Percentiles rank a stretch among this genome's conserved stretches.
Evolutionary conservation across 2,797 vertebrate genomes (phyloP).

Genomic region (Steatocranus sp.): DNA sequence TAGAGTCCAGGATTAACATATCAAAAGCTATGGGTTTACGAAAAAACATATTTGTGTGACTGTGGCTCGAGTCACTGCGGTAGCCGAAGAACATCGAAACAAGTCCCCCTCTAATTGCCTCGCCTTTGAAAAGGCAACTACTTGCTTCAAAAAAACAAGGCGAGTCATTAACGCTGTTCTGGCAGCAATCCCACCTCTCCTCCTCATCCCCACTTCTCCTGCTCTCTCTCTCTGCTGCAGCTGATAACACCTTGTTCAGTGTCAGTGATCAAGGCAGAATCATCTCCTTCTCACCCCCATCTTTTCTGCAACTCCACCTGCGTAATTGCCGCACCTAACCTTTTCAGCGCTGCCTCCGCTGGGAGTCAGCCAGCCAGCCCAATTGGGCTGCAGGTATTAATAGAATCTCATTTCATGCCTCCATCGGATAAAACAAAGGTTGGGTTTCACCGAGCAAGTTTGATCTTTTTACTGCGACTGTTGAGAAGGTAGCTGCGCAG

Average conservation of each 20-base stretch:
- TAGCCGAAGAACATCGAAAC: conserved; percentile 53
- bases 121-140: conserved; percentile 67
- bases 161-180: conserved; percentile 71
- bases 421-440: conserved; percentile 81
- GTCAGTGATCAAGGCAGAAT: conserved; percentile 67
- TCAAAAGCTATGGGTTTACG: neutral
- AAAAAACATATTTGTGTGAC: neutral
- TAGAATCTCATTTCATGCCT: conserved; percentile 80
- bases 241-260: conserved; percentile 69
- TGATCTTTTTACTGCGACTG: conserved; percentile 74
- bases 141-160: conserved; percentile 66
- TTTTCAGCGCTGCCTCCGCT: conserved; percentile 75
- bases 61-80: conserved; percentile 28
- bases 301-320: conserved; percentile 77
- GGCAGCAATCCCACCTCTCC: conserved; percentile 45
- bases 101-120: conserved; percentile 71
- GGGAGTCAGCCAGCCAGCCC: conserved; percentile 71
- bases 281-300: conserved; percentile 69
- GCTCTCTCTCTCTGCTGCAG: conserved; percentile 27
- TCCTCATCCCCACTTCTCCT: neutral
- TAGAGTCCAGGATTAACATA: neutral
- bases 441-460: conserved; percentile 74
- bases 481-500: conserved; percentile 51
- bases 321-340: conserved; percentile 82
- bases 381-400: conserved; percentile 77